A percentile compares a stretch with the other conserved stretches of the same genome.
These are phyloP conservation scores for Olivierus martensii DNA, from an alignment of 1,140 invertebrate species.

Conservation along the genomic window DNA sequence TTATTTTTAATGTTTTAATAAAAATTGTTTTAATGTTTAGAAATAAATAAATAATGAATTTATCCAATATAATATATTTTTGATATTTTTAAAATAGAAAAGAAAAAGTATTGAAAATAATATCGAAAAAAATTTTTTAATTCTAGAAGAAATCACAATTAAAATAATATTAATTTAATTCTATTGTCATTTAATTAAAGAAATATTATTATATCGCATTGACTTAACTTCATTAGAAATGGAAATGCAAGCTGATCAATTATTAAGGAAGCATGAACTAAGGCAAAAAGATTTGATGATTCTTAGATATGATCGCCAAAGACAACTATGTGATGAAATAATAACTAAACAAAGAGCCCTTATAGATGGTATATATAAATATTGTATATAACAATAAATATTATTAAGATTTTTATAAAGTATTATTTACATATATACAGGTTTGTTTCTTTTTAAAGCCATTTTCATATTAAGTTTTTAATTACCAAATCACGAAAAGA, in stretches of 20 bases:
- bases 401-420: too few species aligned
- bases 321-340: constrained; percentile 77
- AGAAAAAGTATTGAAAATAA: too few species aligned
- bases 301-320: constrained; percentile 64
- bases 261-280: constrained; percentile 70
- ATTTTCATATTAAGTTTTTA: too few species aligned
- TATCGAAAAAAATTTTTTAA: neutral
- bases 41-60: too few species aligned
- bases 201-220: neutral
- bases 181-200: neutral
- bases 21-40: too few species aligned
- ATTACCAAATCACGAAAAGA: too few species aligned
- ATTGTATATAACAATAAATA: too few species aligned
- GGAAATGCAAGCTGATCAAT: constrained; percentile 68
- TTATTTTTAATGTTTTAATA: too few species aligned
- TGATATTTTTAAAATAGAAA: too few species aligned
- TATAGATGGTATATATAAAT: constrained; percentile 61
- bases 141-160: constrained; percentile 11
- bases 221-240: constrained; percentile 35
- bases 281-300: constrained; percentile 65
- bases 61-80: too few species aligned
- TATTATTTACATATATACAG: too few species aligned
- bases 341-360: constrained; percentile 70
- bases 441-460: too few species aligned
- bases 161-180: neutral